phyloP scores from a whole-genome alignment of 2,797 vertebrate species.

The Tinamus major region DNA sequence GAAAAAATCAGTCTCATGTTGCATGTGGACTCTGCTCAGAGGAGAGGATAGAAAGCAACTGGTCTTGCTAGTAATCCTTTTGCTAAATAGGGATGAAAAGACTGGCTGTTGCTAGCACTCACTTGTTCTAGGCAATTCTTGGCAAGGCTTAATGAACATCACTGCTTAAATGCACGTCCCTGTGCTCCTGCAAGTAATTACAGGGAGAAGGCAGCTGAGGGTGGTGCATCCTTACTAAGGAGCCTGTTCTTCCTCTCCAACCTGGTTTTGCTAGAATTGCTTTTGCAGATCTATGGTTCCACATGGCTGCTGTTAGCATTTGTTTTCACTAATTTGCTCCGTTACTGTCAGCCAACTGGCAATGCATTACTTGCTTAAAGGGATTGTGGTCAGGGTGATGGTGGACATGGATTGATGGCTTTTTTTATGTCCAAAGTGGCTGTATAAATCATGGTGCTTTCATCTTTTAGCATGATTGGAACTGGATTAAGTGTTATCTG shows the following conservation, averaged over 20 bases:
- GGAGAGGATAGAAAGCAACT: not conserved
- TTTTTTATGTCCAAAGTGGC: not conserved
- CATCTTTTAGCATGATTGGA: not conserved
- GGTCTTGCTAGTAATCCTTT: not conserved
- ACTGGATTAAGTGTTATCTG: not conserved
- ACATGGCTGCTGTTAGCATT: not conserved
- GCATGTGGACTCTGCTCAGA: not conserved
- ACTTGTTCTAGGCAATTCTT: not conserved
- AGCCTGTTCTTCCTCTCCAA: not conserved
- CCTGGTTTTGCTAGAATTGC: not conserved
- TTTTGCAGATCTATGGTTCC: not conserved
- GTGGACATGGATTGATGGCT: not conserved
- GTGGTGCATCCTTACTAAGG: not conserved
- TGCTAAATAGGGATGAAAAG: accelerated
- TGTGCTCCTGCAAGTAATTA: not conserved
- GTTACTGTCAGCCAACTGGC: accelerated
- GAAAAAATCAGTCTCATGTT: not conserved
- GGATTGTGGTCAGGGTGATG: not conserved
- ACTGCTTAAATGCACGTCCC: accelerated
- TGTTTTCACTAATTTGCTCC: not conserved
- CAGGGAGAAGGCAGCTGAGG: not conserved
- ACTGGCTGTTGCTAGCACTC: accelerated
- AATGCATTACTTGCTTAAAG: not conserved
- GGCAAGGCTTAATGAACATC: not conserved
- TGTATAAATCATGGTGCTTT: not conserved